Evolutionary conservation across 1,140 invertebrate genomes (phyloP).

Genomic region (Aphelinus atriplicis): DNA sequence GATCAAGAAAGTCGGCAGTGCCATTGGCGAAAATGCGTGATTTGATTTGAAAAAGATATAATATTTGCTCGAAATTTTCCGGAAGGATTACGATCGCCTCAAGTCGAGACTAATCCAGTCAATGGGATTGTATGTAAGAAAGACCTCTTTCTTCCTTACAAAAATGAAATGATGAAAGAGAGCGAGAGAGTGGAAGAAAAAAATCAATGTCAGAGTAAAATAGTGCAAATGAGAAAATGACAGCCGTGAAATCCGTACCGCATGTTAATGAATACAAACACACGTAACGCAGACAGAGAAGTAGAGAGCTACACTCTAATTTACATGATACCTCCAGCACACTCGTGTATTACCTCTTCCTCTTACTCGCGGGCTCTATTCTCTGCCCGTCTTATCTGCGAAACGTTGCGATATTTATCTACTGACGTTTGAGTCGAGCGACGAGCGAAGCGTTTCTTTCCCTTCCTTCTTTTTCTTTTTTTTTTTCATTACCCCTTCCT

Average conservation of each 20-base stretch:
- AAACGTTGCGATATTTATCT: constrained; percentile 17
- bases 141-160: too few relatives aligned
- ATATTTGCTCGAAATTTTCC: too few relatives aligned
- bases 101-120: too few relatives aligned
- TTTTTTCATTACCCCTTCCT: background rate
- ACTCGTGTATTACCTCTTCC: background rate
- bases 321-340: background rate
- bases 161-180: too few relatives aligned
- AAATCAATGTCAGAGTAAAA: background rate
- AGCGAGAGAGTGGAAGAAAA: background rate
- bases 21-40: too few relatives aligned
- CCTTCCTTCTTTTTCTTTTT: background rate
- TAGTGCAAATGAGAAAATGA: background rate
- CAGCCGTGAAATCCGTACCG: too few relatives aligned
- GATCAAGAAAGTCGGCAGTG: too few relatives aligned
- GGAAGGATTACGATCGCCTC: too few relatives aligned
- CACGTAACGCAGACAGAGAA: too few relatives aligned
- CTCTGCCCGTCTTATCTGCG: constrained; percentile 11
- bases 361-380: background rate
- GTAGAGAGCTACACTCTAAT: background rate
- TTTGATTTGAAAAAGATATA: too few relatives aligned
- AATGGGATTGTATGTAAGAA: too few relatives aligned
- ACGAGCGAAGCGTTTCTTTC: background rate
- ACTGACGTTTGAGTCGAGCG: background rate
- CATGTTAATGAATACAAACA: too few relatives aligned